Base-by-base conservation (phyloP, 2,113 vertebrate species). In the Oplegnathus fasciatus region DNA sequence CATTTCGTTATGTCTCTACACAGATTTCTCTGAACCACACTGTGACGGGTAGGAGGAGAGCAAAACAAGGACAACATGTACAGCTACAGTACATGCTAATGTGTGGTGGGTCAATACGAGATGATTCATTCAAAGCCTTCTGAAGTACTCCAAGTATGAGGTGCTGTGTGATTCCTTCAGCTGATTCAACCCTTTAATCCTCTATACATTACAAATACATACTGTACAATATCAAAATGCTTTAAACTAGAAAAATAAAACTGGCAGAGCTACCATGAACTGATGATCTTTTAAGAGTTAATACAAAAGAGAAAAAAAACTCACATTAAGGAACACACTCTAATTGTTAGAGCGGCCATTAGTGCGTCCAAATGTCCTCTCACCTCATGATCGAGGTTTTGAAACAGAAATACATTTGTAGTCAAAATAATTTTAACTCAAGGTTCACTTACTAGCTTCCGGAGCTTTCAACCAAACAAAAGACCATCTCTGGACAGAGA, bases 151-250 rank as follows among this genome's bases (percentile, higher is more conserved):
- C 2, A 42, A 55, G 6, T 60, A 9, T 18, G 20, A 69, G 26
- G 6, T 74, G 74, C 68, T 68, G 44, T 66, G 40, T 34, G 34
- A 46, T 37, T 60, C 44, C 44, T 69, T 30, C 4, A 26, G 22
- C 64, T 30, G 46, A 37, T 69, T 61, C 46, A 65, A 80, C 34
- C 42, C 20, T n/a, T 80, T 50, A 26, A 52, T 84, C 40, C 34
- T 69, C 40, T 64, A 26, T 30, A 80, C 28, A 57, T 54, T 55
- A 74, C 72, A 81, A 78, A 68, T n/a, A 74, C 24, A 40, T 26
- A 61, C 60, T 85, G 75, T 85, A 76, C 77, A 86, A 75, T 78
- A 84, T 58, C 55, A 70, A 78, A 73, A 73, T 69, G 54, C 57
- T 62, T 70, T 10, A n/a, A 69, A 62, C 37, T 69, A 66, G 17